Conservation (phyloP, 2,888 invertebrate genomes). For the Nomada goodeniana region DNA sequence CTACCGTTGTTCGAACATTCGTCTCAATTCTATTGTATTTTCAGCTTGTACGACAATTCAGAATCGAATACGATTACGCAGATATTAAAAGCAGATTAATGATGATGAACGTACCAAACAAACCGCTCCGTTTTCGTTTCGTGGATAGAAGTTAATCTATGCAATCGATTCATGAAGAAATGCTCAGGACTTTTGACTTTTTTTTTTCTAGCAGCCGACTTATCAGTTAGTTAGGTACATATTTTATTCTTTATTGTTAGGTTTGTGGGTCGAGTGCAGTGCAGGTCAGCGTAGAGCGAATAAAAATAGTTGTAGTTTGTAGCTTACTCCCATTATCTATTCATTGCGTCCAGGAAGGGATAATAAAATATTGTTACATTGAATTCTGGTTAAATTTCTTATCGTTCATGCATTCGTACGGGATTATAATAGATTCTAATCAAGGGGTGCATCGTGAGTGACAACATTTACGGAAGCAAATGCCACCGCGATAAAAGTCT, state of each 20-base stretch:
- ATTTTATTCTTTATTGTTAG: conserved; percentile 1
- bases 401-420: background rate
- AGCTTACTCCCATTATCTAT: background rate
- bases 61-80: conserved; percentile 89
- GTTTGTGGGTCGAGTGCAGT: conserved; percentile 6
- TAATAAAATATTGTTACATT: conserved; percentile 19
- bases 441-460: background rate
- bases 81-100: conserved; percentile 86
- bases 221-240: background rate
- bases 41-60: conserved; percentile 87
- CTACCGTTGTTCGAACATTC: background rate
- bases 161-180: too few relatives aligned
- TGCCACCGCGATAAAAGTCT: background rate
- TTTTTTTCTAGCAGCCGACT: too few relatives aligned
- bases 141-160: conserved; percentile 85
- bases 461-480: background rate
- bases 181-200: background rate
- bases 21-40: conserved; percentile 11
- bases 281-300: background rate
- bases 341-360: background rate
- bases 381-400: background rate
- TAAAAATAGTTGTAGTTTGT: conserved; percentile 22
- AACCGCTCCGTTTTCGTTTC: conserved; percentile 88
- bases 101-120: conserved; percentile 87
- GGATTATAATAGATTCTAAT: background rate